A percentile compares a stretch with the other conserved stretches of the same genome.
These are phyloP conservation scores for Crossocerus cetratus DNA, from an alignment of 2,888 invertebrate genomes.

Conservation along the genomic window DNA sequence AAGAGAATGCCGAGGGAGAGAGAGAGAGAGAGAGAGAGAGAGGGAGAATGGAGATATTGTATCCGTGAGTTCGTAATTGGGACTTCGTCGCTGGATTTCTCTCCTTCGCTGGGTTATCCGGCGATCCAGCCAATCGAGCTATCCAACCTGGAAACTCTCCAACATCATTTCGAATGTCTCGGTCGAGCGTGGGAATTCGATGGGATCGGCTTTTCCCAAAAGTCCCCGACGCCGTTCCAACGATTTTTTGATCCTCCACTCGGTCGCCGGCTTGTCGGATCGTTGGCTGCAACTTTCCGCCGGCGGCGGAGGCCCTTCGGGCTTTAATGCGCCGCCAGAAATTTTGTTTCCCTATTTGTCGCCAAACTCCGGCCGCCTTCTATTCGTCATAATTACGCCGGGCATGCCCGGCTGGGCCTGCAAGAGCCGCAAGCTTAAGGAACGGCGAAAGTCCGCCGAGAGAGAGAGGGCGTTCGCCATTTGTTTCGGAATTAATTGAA, in stretches of 20 bases:
- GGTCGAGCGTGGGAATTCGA: slow-evolving; percentile 25
- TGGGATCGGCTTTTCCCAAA: slow-evolving; percentile 23
- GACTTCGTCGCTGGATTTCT: slow-evolving; percentile 17
- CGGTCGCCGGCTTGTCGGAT: background rate
- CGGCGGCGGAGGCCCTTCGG: too few relatives aligned
- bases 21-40: background rate
- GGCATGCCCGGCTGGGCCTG: too few relatives aligned
- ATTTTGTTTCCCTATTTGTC: background rate
- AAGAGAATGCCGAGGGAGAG: background rate
- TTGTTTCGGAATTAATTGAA: slow-evolving; percentile 43
- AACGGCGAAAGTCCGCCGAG: background rate
- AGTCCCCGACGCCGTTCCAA: background rate
- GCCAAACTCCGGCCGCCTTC: background rate
- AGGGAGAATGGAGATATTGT: slow-evolving; percentile 46
- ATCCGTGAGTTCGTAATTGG: slow-evolving; percentile 48
- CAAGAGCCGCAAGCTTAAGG: too few relatives aligned
- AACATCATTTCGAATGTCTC: slow-evolving; percentile 41
- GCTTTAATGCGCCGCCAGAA: too few relatives aligned
- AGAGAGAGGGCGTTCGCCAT: slow-evolving; percentile 26
- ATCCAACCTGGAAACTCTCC: slow-evolving; percentile 40
- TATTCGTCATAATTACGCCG: too few relatives aligned
- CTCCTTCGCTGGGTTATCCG: slow-evolving; percentile 23
- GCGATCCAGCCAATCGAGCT: slow-evolving; percentile 43
- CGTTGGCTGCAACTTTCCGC: background rate
- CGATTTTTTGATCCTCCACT: background rate